phyloP scores from a whole-genome alignment of 2,888 invertebrate genomes.

The Eristalis arbustorum region DNA sequence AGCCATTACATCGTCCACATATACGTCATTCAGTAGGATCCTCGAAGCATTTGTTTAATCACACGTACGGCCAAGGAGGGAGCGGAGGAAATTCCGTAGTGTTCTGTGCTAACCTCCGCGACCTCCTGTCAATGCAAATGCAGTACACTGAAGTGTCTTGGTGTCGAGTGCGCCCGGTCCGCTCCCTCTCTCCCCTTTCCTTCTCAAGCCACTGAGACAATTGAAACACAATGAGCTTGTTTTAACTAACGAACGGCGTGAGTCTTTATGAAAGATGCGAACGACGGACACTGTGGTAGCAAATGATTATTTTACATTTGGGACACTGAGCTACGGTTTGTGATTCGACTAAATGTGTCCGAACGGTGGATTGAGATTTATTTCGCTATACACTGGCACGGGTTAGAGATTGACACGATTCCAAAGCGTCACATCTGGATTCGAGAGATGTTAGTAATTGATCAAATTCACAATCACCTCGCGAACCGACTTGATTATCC shows the following conservation, averaged over 20 bases:
- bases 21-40: too few relatives aligned
- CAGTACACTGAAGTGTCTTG: not conserved
- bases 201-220: conserved; percentile 26
- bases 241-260: not conserved
- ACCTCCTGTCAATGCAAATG: not conserved
- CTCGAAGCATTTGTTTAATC: not conserved
- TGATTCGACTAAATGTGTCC: too few relatives aligned
- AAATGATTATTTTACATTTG: too few relatives aligned
- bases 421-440: not conserved
- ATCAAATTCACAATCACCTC: not conserved
- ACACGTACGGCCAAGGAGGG: not conserved
- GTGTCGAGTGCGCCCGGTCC: not conserved
- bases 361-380: too few relatives aligned
- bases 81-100: not conserved
- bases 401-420: not conserved
- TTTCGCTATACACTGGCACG: not conserved
- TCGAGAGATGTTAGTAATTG: not conserved
- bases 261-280: too few relatives aligned
- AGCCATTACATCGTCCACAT: not conserved
- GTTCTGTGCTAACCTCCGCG: too few relatives aligned
- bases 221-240: conserved; percentile 23
- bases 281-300: too few relatives aligned
- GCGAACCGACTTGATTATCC: not conserved
- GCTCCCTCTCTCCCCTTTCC: conserved; percentile 1
- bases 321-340: too few relatives aligned